Conservation (phyloP, 2,113 vertebrate species). For the Dolichallabes microphthalmus region DNA sequence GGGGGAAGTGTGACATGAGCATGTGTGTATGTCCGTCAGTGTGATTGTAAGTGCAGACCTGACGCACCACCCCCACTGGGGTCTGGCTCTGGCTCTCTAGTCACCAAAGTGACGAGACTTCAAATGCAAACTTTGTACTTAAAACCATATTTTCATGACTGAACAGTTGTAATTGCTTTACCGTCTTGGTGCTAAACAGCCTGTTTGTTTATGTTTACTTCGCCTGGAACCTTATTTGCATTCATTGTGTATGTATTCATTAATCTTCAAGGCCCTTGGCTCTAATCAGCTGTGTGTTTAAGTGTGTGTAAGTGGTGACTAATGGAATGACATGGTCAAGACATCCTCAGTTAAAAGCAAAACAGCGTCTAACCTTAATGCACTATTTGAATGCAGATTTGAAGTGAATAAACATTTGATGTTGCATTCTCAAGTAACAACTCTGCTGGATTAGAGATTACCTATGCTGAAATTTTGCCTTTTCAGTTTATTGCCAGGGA, state of each 20-base stretch:
- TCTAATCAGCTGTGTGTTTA: slow-evolving; percentile 45
- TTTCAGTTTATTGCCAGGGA: neutral
- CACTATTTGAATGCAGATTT: neutral
- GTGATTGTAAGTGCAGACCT: slow-evolving; percentile 16
- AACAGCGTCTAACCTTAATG: neutral
- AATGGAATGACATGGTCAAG: slow-evolving; percentile 37
- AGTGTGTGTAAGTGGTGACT: slow-evolving; percentile 25
- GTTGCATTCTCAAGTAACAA: neutral
- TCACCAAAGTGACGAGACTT: slow-evolving; percentile 2
- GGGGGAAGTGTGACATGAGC: neutral
- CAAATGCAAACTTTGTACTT: slow-evolving; percentile 8
- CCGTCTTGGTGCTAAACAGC: neutral
- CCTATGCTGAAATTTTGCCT: neutral
- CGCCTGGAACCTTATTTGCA: slow-evolving; percentile 46
- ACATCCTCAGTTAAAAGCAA: slow-evolving; percentile 30
- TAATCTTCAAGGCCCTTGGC: slow-evolving; percentile 19
- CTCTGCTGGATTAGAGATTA: neutral
- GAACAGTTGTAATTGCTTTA: slow-evolving; percentile 24
- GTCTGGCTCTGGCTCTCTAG: slow-evolving; percentile 9
- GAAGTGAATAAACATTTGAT: neutral
- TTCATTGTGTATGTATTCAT: slow-evolving; percentile 40
- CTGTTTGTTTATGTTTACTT: slow-evolving; percentile 39
- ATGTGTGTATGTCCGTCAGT: neutral
- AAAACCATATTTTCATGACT: neutral
- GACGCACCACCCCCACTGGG: slow-evolving; percentile 23